phyloP scores from a whole-genome alignment of 2,797 vertebrate species.

The Meda fulgida region DNA sequence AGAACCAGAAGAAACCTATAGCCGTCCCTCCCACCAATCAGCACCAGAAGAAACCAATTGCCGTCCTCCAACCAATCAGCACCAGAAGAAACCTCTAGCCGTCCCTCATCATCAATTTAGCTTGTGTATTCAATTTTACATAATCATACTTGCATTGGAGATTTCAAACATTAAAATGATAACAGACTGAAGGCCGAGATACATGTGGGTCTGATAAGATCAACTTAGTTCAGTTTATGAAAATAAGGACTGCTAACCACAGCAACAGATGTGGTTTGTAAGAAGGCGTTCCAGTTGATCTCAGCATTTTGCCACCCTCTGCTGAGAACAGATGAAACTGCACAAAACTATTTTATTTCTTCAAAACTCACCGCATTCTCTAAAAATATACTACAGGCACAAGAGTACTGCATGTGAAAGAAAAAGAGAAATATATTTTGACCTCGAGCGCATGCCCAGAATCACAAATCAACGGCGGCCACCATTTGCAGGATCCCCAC shows the following conservation, averaged over 20 bases:
- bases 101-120: neutral
- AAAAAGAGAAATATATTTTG: neutral
- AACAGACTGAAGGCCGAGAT: neutral
- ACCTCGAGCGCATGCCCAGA: neutral
- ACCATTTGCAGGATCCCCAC: neutral
- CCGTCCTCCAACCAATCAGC: too few species aligned
- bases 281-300: neutral
- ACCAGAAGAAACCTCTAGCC: too few species aligned
- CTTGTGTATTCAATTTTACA: neutral
- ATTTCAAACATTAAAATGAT: neutral
- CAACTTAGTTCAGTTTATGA: conserved; percentile 12
- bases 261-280: neutral
- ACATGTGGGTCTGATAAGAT: neutral
- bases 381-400: neutral
- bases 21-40: too few species aligned
- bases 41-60: too few species aligned
- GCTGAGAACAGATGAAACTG: conserved; percentile 1
- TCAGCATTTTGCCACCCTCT: conserved; percentile 39
- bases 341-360: neutral
- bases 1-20: too few species aligned
- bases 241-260: conserved; percentile 18
- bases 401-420: neutral
- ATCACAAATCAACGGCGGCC: neutral
- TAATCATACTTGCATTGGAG: neutral
- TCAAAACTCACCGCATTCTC: neutral